These are phyloP conservation scores for Sminthurides bifidus DNA, from an alignment of 1,140 invertebrate species.

Conservation along the genomic window DNA sequence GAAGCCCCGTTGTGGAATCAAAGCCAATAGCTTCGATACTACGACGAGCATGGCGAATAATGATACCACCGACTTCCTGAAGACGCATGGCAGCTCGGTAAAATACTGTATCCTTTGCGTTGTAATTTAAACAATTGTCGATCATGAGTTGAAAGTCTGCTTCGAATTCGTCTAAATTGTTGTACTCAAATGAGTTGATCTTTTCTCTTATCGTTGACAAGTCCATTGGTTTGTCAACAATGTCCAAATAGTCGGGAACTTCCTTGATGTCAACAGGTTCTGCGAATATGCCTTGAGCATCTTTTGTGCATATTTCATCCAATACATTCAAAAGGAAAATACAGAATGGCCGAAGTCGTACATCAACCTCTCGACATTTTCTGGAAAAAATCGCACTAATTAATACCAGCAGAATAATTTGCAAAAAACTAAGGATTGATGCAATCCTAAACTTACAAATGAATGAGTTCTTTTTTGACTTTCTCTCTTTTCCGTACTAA, in stretches of 20 bases:
- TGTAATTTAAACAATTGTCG: conserved; percentile 86
- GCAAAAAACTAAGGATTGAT: not conserved
- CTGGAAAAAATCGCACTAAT: conserved; percentile 36
- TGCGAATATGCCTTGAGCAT: conserved; percentile 77
- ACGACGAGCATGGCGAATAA: conserved; percentile 63
- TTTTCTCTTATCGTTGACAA: conserved; percentile 80
- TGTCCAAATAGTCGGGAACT: conserved; percentile 83
- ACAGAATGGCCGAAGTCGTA: conserved; percentile 68
- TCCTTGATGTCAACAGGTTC: conserved; percentile 83
- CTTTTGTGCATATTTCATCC: conserved; percentile 61
- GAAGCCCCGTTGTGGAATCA: conserved; percentile 41
- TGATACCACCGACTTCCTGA: conserved; percentile 55
- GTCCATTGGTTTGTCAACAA: conserved; percentile 92
- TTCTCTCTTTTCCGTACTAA: conserved; percentile 90
- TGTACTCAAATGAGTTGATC: conserved; percentile 63
- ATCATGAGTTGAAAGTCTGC: conserved; percentile 88
- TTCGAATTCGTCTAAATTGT: conserved; percentile 65
- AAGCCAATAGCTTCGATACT: conserved; percentile 57
- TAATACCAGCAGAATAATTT: not conserved
- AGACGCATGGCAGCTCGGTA: conserved; percentile 73
- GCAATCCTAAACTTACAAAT: conserved; percentile 43
- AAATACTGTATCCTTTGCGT: conserved; percentile 76
- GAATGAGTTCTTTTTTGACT: conserved; percentile 76
- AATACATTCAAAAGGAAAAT: conserved; percentile 61
- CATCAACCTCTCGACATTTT: conserved; percentile 64